Evolutionary conservation across 2,797 vertebrate genomes (phyloP), one percentile per base, ranked within the genome.

Genomic region (Brotogeris chrysoptera): DNA sequence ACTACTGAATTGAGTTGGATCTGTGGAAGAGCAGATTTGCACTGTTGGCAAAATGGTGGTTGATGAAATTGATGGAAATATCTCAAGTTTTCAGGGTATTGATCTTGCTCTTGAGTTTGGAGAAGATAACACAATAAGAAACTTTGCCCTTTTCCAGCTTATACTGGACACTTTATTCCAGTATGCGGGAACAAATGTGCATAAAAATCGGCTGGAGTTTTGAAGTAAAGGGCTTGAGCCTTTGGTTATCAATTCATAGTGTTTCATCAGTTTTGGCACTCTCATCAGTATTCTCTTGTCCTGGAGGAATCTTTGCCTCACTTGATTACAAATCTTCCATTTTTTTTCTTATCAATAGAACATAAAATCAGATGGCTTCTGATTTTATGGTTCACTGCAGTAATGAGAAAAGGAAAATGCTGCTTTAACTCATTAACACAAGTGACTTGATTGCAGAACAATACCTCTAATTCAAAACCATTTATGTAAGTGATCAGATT

Each of bases 21-120:
- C 32, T 63, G 43, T 25, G 14, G 61, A 76, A 66, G 16, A 84
- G 46, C 64, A 34, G 55, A 59, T 59, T 18, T 77, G 55, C 0
- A 0, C 23, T 28, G 28, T 60, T 20, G 61, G 20, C 30, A 49
- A 28, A 87, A 61, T 25, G 41, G 24, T 73, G 82, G 28, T 57
- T 61, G 65, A 63, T 69, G 36, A 86, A n/a, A 50, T 5, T 32
- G 36, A 36, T 49, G 55, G 78, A 85, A 80, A 36, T 77, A 82
- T 2, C 44, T 17, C 60, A 80, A 49, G 43, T 86, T 93, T 88
- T 79, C 57, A 66, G 92, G 78, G 50, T 82, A 74, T 85, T 96
- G 94, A 93, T 93, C 93, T 94, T 85, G 68, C 68, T 92, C 52
- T 93, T 92, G 52, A 65, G 55, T 74, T 95, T 93, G 49, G 65